Evolutionary conservation across 2,888 invertebrate genomes (phyloP).

Genomic region (Suillia variegata): DNA sequence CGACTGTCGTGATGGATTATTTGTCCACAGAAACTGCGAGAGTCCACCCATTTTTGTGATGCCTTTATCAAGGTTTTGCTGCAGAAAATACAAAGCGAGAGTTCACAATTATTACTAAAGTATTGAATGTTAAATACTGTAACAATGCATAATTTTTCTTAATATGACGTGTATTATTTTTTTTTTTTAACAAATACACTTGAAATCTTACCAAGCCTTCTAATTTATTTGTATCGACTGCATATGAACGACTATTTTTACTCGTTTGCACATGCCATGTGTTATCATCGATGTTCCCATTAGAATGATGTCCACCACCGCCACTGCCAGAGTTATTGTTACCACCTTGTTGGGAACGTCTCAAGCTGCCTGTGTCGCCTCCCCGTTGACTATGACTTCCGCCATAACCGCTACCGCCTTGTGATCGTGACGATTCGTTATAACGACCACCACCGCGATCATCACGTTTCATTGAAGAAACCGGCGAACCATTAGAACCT

Average conservation of each 20-base stretch:
- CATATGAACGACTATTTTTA: constrained; percentile 53
- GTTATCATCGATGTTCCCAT: constrained; percentile 44
- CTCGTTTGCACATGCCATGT: constrained; percentile 59
- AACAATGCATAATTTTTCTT: too few species aligned
- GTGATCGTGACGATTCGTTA: constrained; percentile 42
- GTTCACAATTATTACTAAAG: too few species aligned
- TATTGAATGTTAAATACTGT: too few species aligned
- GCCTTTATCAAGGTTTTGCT: constrained; percentile 48
- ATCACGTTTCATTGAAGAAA: constrained; percentile 40
- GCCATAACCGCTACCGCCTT: constrained; percentile 39
- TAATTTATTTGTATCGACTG: constrained; percentile 54
- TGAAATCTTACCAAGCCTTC: constrained; percentile 56
- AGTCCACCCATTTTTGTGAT: constrained; percentile 55
- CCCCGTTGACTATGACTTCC: constrained; percentile 50
- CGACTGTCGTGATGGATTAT: constrained; percentile 32
- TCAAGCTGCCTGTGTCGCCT: constrained; percentile 40
- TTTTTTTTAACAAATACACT: too few species aligned
- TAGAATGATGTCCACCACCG: too few species aligned
- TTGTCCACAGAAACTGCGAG: constrained; percentile 51
- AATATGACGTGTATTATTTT: background rate
- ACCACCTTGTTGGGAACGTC: constrained; percentile 43
- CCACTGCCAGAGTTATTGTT: constrained; percentile 27
- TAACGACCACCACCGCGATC: constrained; percentile 44
- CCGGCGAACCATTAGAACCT: constrained; percentile 32
- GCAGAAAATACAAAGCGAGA: constrained; percentile 36